Evolutionary conservation across 2,113 vertebrate species (phyloP).

Genomic region (Speoplatyrhinus poulsoni): DNA sequence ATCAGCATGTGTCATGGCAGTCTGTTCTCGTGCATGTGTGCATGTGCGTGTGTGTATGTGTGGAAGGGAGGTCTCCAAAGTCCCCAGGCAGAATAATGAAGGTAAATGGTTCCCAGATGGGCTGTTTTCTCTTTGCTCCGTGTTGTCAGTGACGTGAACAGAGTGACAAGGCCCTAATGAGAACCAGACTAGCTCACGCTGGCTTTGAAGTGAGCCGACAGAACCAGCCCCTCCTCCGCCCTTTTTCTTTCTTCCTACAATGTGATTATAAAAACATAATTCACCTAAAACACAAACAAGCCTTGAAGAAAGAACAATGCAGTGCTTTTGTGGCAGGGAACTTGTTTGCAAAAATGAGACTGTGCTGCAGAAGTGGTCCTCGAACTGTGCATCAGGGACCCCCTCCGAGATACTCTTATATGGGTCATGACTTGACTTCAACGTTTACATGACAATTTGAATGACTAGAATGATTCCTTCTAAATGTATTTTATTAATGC

Average conservation of each 20-base stretch:
- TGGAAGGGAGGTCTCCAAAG: constrained; percentile 64
- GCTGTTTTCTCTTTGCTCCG: constrained; percentile 64
- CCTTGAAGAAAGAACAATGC: not conserved
- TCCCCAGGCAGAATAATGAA: constrained; percentile 79
- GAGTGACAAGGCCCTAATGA: constrained; percentile 79
- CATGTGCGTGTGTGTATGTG: constrained; percentile 26
- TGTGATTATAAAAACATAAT: constrained; percentile 35
- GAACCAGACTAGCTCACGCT: constrained; percentile 72
- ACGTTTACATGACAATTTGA: no score
- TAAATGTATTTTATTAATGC: no score
- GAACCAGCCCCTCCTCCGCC: constrained; percentile 24
- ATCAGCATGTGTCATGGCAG: no score
- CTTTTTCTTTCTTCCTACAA: constrained; percentile 27
- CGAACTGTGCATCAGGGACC: no score
- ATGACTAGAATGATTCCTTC: no score
- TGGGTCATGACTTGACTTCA: no score
- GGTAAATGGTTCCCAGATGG: constrained; percentile 83
- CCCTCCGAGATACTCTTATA: no score
- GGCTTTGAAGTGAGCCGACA: constrained; percentile 72
- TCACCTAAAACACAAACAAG: not conserved
- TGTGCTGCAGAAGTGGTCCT: no score
- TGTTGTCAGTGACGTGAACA: constrained; percentile 81
- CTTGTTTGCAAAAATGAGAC: not conserved
- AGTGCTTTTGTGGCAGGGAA: not conserved
- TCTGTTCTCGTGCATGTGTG: not conserved